Evolutionary conservation across 2,888 invertebrate genomes (phyloP).

Genomic region (Selenia dentaria): DNA sequence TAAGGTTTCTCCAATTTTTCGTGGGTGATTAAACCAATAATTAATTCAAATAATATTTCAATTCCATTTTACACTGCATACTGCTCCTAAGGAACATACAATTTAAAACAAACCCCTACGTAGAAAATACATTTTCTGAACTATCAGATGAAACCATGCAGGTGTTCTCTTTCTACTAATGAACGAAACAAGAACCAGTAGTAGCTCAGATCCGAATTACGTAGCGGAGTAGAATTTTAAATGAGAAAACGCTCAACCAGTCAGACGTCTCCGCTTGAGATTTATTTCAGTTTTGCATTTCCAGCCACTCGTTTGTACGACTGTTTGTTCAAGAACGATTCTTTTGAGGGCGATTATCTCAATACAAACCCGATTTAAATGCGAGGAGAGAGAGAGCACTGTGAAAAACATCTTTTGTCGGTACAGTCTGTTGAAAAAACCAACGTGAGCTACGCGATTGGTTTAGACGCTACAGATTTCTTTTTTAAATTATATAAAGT

Average conservation of each 20-base stretch:
- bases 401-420: slow-evolving; percentile 3
- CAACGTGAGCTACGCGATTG: too few relatives aligned
- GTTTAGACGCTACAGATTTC: too few relatives aligned
- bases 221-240: slow-evolving; percentile 62
- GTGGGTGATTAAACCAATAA: too few relatives aligned
- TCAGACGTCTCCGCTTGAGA: slow-evolving; percentile 58
- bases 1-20: too few relatives aligned
- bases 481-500: too few relatives aligned
- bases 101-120: too few relatives aligned
- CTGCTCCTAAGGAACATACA: too few relatives aligned
- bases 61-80: too few relatives aligned
- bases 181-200: background rate
- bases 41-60: too few relatives aligned
- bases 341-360: slow-evolving; percentile 56
- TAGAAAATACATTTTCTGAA: too few relatives aligned
- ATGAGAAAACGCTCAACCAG: slow-evolving; percentile 53
- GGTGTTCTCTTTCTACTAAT: too few relatives aligned
- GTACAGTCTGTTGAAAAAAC: background rate
- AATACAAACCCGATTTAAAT: slow-evolving; percentile 50
- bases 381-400: slow-evolving; percentile 14
- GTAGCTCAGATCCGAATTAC: slow-evolving; percentile 47
- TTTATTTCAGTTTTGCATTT: slow-evolving; percentile 74
- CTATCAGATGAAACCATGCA: too few relatives aligned
- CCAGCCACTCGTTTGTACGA: slow-evolving; percentile 46
- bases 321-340: slow-evolving; percentile 42